These are phyloP conservation scores for Aulostomus chinensis DNA, from an alignment of 2,797 vertebrate genomes.

Conservation along the genomic window DNA sequence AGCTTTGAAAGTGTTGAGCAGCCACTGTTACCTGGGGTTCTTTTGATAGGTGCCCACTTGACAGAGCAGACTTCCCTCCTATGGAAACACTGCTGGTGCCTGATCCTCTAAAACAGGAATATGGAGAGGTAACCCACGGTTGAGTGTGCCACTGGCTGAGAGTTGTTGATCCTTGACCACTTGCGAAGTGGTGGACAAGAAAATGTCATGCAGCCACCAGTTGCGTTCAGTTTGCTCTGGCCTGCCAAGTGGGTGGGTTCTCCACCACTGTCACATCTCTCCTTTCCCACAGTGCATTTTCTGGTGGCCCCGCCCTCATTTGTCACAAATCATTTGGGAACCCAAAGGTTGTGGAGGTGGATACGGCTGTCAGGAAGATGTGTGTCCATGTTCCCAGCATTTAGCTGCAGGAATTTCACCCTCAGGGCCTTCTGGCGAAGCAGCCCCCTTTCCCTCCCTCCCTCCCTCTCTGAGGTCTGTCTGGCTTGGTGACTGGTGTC, in stretches of 20 bases:
- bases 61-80: no score
- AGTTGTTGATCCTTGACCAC: conserved; percentile 38
- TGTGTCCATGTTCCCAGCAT: neutral
- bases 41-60: no score
- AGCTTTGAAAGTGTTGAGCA: conserved; percentile 23
- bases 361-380: neutral
- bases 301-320: neutral
- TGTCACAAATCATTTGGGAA: neutral
- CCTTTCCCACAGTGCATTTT: neutral
- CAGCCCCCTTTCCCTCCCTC: no score
- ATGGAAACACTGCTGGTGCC: no score
- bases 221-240: conserved; percentile 7
- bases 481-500: no score
- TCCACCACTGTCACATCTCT: conserved; percentile 1
- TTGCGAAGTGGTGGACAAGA: conserved; percentile 35
- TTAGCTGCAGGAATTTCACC: no score
- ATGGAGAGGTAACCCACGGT: conserved; percentile 18
- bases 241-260: neutral
- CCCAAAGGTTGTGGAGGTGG: neutral
- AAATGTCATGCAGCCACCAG: conserved; percentile 21
- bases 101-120: conserved; percentile 19
- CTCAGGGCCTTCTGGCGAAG: no score
- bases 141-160: conserved; percentile 40
- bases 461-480: no score
- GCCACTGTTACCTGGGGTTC: conserved; percentile 2